A percentile compares a stretch with the other conserved stretches of the same genome.
phyloP scores from a whole-genome alignment of 2,888 invertebrate genomes.

The Pollenia labialis region DNA sequence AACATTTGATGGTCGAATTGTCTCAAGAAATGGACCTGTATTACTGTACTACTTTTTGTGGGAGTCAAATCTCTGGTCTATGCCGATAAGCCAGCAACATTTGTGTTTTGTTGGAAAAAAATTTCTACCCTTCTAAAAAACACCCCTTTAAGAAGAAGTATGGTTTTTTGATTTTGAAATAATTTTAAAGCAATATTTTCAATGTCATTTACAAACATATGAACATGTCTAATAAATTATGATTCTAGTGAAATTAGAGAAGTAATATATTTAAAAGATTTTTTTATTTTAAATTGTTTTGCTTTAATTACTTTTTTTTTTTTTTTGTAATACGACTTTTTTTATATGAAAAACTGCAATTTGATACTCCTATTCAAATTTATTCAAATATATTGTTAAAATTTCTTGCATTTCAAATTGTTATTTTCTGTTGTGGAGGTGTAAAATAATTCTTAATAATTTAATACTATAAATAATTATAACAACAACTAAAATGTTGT shows the following conservation, averaged over 20 bases:
- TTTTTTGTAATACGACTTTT: conserved; percentile 51
- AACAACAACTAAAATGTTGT: conserved; percentile 9
- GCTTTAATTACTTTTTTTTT: neutral
- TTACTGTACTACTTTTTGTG: too few species aligned
- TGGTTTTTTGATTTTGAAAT: too few species aligned
- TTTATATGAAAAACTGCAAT: neutral
- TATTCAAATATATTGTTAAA: conserved; percentile 14
- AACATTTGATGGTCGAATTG: too few species aligned
- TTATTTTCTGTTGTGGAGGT: conserved; percentile 46
- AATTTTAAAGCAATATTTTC: too few species aligned
- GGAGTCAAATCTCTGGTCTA: too few species aligned
- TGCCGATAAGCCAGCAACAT: too few species aligned
- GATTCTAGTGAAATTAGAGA: conserved; percentile 34
- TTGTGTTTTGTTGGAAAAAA: too few species aligned
- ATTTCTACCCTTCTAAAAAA: too few species aligned
- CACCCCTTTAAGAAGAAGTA: too few species aligned
- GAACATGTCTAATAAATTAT: neutral
- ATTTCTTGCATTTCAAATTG: neutral
- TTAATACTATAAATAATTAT: conserved; percentile 41
- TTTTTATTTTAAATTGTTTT: conserved; percentile 36
- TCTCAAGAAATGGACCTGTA: too few species aligned
- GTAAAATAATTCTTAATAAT: conserved; percentile 57
- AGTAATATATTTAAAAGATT: neutral
- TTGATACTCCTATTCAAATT: conserved; percentile 27
- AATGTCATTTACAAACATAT: neutral